phyloP scores from a whole-genome alignment of 2,888 invertebrate genomes.

The Antheraea yamamai region DNA sequence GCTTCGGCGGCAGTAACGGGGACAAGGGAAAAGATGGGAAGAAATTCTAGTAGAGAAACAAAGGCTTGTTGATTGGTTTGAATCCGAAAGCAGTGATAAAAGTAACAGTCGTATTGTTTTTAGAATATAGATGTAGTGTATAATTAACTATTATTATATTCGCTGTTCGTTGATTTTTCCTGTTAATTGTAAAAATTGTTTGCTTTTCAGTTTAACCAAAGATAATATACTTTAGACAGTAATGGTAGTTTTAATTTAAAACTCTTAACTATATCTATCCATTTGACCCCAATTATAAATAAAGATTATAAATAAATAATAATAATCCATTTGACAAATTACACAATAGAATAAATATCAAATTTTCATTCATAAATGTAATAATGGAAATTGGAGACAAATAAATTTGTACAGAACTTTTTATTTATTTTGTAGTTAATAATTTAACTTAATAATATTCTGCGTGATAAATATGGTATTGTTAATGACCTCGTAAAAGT shows the following conservation, averaged over 20 bases:
- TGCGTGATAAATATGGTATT: neutral
- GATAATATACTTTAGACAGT: neutral
- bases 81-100: neutral
- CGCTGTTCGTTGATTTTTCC: neutral
- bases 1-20: slow-evolving; percentile 15
- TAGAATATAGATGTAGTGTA: neutral
- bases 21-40: slow-evolving; percentile 5
- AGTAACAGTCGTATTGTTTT: neutral
- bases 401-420: too few relatives aligned
- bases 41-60: neutral
- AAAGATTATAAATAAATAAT: neutral
- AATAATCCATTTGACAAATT: too few relatives aligned
- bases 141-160: neutral
- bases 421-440: too few relatives aligned
- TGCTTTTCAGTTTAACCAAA: neutral
- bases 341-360: too few relatives aligned
- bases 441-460: neutral
- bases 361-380: too few relatives aligned
- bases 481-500: neutral
- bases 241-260: neutral
- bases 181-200: neutral
- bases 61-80: neutral
- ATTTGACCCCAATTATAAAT: too few relatives aligned
- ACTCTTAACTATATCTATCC: neutral
- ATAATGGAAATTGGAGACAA: too few relatives aligned